Conservation (phyloP, 2,888 invertebrate species). For the Hermaeophaga mercurialis region DNA sequence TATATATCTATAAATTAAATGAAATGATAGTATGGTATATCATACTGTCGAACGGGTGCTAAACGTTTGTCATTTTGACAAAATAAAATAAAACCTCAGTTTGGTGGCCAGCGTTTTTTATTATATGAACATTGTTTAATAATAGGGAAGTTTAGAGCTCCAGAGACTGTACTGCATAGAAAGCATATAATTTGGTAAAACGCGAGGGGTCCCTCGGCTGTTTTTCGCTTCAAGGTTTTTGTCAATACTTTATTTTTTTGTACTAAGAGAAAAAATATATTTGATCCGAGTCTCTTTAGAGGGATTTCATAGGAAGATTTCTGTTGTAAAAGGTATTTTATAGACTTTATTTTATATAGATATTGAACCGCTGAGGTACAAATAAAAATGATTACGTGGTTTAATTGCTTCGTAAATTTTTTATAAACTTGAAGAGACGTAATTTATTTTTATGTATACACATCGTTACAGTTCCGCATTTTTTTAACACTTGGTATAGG, state of each 20-base stretch:
- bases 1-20: no score
- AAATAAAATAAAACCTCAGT: no score
- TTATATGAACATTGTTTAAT: no score
- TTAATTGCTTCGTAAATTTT: conserved; percentile 15
- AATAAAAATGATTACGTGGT: conserved; percentile 10
- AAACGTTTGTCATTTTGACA: conserved; percentile 5
- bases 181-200: background rate
- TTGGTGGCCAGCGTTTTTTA: no score
- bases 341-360: conserved; percentile 45
- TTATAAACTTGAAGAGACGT: background rate
- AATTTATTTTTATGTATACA: conserved; percentile 28
- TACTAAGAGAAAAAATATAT: conserved; percentile 30
- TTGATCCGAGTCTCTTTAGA: conserved; percentile 24
- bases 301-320: conserved; percentile 18
- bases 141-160: background rate
- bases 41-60: conserved; percentile 6
- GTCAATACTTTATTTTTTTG: conserved; percentile 38
- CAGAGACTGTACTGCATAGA: no score
- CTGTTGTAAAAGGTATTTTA: conserved; percentile 30
- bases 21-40: background rate
- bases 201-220: background rate
- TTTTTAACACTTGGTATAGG: conserved; percentile 32
- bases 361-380: conserved; percentile 32
- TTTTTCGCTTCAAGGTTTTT: conserved; percentile 27
- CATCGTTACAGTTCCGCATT: conserved; percentile 30